A percentile compares a stretch with the other conserved stretches of the same genome.
These are phyloP conservation scores for Idaea straminata DNA, from an alignment of 2,888 invertebrate species.

Conservation along the genomic window DNA sequence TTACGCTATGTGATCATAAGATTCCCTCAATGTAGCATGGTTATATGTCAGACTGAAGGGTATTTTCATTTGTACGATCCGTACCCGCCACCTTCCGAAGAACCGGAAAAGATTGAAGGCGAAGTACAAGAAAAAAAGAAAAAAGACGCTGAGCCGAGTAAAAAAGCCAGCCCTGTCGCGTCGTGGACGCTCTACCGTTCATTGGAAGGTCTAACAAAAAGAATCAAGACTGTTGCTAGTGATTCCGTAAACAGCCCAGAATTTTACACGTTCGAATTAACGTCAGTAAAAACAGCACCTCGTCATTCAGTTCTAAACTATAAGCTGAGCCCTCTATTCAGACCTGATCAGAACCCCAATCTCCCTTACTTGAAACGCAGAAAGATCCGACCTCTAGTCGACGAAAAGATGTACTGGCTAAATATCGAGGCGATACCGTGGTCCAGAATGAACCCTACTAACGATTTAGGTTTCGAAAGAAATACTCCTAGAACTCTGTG, in stretches of 20 bases:
- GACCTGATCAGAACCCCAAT: slow-evolving; percentile 64
- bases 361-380: slow-evolving; percentile 55
- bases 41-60: slow-evolving; percentile 77
- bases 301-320: slow-evolving; percentile 65
- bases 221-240: slow-evolving; percentile 42
- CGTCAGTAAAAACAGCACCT: slow-evolving; percentile 77
- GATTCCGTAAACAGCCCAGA: slow-evolving; percentile 50
- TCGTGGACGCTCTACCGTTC: slow-evolving; percentile 72
- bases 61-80: slow-evolving; percentile 83
- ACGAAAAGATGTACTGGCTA: slow-evolving; percentile 75
- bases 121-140: slow-evolving; percentile 9
- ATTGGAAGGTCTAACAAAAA: slow-evolving; percentile 51
- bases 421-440: slow-evolving; percentile 65
- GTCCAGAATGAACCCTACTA: slow-evolving; percentile 59
- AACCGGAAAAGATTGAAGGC: slow-evolving; percentile 23
- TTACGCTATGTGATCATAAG: slow-evolving; percentile 80
- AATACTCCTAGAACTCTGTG: slow-evolving; percentile 67
- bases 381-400: slow-evolving; percentile 53
- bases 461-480: slow-evolving; percentile 61
- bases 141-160: slow-evolving; percentile 17
- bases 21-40: slow-evolving; percentile 78
- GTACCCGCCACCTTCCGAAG: slow-evolving; percentile 62
- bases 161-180: slow-evolving; percentile 45
- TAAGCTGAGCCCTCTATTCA: slow-evolving; percentile 66
- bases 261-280: slow-evolving; percentile 81